Conservation (phyloP, 1,140 invertebrate species). For the Probaryconus sp. region DNA sequence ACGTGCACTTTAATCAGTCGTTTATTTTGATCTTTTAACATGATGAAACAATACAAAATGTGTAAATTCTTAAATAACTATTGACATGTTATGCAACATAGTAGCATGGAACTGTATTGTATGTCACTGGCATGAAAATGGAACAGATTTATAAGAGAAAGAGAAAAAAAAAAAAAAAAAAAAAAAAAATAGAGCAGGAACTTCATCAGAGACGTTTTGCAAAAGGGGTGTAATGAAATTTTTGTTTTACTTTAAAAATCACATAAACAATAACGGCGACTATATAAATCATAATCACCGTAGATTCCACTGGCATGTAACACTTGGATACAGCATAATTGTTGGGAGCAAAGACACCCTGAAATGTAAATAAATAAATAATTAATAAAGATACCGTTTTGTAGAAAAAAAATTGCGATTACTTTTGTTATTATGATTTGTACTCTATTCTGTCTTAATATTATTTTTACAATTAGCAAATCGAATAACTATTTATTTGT, state of each 20-base stretch:
- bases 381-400: conserved; percentile 28
- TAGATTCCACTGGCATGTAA: conserved; percentile 85
- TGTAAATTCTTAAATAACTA: conserved; percentile 5
- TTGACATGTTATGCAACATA: conserved; percentile 14
- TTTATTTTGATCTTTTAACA: conserved; percentile 32
- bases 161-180: too few relatives aligned
- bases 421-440: conserved; percentile 14
- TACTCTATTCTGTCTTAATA: conserved; percentile 17
- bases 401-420: conserved; percentile 49
- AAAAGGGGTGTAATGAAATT: conserved; percentile 40
- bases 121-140: conserved; percentile 8
- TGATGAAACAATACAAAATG: conserved; percentile 19
- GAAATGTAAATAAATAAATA: conserved; percentile 70
- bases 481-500: background rate
- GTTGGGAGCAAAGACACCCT: conserved; percentile 83
- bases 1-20: conserved; percentile 22
- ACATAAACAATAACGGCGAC: conserved; percentile 72
- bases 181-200: too few relatives aligned
- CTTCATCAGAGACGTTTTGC: conserved; percentile 39
- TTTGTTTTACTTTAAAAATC: conserved; percentile 61
- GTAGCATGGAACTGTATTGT: conserved; percentile 4
- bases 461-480: background rate
- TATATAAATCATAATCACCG: conserved; percentile 80
- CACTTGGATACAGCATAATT: conserved; percentile 85
- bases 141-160: background rate